phyloP scores from a whole-genome alignment of 2,797 vertebrate genomes.

The Glossophaga mutica region DNA sequence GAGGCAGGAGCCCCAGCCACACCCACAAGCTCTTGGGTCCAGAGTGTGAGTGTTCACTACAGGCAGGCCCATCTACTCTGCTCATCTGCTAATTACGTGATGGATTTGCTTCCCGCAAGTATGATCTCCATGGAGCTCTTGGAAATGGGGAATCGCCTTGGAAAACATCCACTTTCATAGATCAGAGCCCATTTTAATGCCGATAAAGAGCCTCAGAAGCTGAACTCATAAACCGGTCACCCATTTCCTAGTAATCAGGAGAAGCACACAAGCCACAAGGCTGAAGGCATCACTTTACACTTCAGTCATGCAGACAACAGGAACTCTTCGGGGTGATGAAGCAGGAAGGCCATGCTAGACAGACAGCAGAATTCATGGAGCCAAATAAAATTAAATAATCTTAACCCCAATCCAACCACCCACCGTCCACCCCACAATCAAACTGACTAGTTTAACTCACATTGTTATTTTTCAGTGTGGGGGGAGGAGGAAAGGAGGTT shows the following conservation, averaged over 20 bases:
- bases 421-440: not conserved
- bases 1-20: not conserved
- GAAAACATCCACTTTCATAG: conserved; percentile 19
- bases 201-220: conserved; percentile 29
- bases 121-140: not conserved
- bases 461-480: not conserved
- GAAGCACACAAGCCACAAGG: not conserved
- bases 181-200: not conserved
- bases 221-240: not conserved
- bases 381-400: not conserved
- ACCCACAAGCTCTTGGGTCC: not conserved
- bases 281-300: not conserved
- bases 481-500: not conserved
- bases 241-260: not conserved
- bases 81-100: conserved; percentile 29
- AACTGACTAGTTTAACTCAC: not conserved
- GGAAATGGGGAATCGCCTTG: not conserved
- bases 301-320: not conserved
- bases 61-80: not conserved
- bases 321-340: not conserved
- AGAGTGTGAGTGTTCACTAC: not conserved
- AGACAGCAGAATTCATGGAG: not conserved
- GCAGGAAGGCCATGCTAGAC: not conserved
- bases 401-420: not conserved
- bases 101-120: conserved; percentile 6